Evolutionary conservation across 2,888 invertebrate genomes (phyloP).

Genomic region (Mythimna vitellina): DNA sequence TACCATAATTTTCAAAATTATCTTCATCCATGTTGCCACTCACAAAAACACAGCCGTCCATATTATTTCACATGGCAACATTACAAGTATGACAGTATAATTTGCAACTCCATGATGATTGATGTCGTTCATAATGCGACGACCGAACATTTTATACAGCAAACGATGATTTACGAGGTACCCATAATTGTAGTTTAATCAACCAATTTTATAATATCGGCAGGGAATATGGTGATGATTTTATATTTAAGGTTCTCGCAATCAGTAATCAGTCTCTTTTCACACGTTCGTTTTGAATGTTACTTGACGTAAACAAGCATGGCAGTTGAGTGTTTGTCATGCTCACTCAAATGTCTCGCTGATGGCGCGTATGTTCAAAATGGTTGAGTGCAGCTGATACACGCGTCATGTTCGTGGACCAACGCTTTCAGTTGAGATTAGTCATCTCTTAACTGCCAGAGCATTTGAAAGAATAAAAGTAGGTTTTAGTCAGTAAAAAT

Average conservation of each 20-base stretch:
- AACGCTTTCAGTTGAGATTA: too few relatives aligned
- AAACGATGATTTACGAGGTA: conserved; percentile 52
- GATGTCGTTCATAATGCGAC: conserved; percentile 52
- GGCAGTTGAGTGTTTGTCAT: too few relatives aligned
- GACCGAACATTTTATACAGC: conserved; percentile 43
- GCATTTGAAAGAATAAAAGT: too few relatives aligned
- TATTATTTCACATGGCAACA: conserved; percentile 34
- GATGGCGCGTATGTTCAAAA: too few relatives aligned
- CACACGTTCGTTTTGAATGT: neutral
- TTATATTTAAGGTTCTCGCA: neutral
- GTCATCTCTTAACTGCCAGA: too few relatives aligned
- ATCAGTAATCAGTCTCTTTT: neutral
- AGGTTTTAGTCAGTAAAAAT: too few relatives aligned
- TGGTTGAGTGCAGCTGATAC: too few relatives aligned
- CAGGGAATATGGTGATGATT: conserved; percentile 4
- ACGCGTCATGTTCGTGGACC: too few relatives aligned
- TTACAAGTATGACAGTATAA: conserved; percentile 47
- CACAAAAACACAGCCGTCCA: conserved; percentile 2
- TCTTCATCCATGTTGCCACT: conserved; percentile 7
- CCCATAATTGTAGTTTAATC: conserved; percentile 47
- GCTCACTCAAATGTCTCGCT: too few relatives aligned
- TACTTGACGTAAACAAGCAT: too few relatives aligned
- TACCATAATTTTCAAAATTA: neutral
- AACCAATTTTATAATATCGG: conserved; percentile 34
- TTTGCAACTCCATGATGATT: conserved; percentile 52